These are phyloP conservation scores for Indicator maculatus DNA, from an alignment of 2,113 vertebrate species.

Conservation along the genomic window DNA sequence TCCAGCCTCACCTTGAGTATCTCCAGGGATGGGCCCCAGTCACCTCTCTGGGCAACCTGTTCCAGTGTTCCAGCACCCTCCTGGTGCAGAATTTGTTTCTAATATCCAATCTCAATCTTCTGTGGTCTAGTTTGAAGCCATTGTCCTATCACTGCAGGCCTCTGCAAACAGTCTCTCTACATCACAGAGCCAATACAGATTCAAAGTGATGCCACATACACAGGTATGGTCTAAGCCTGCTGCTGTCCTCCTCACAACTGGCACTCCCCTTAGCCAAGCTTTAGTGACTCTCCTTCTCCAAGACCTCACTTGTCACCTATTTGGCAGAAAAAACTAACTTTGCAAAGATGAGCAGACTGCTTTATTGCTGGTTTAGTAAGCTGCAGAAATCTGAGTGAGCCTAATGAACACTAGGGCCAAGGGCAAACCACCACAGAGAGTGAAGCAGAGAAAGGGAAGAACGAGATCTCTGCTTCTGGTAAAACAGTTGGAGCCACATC, in stretches of 20 bases:
- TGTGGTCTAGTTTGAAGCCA: no score
- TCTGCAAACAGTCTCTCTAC: not conserved
- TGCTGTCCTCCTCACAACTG: not conserved
- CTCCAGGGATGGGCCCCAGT: no score
- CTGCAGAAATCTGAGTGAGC: not conserved
- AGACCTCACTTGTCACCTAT: not conserved
- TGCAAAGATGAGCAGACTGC: not conserved
- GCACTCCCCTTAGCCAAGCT: not conserved
- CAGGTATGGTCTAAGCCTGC: not conserved
- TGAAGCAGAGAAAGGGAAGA: not conserved
- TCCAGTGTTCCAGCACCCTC: no score
- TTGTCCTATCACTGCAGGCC: no score
- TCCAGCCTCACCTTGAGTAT: no score
- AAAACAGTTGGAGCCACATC: not conserved
- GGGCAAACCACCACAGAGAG: not conserved
- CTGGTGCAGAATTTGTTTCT: no score
- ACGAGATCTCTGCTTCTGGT: not conserved
- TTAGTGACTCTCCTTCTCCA: not conserved
- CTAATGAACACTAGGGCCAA: not conserved
- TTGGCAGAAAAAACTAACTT: not conserved
- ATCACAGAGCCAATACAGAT: rapidly evolving
- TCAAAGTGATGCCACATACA: not conserved
- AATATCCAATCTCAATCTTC: no score
- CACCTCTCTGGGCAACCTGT: no score
- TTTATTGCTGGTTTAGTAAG: not conserved